phyloP scores from a whole-genome alignment of 1,140 invertebrate species.

The Pseudobourletiella spinata region DNA sequence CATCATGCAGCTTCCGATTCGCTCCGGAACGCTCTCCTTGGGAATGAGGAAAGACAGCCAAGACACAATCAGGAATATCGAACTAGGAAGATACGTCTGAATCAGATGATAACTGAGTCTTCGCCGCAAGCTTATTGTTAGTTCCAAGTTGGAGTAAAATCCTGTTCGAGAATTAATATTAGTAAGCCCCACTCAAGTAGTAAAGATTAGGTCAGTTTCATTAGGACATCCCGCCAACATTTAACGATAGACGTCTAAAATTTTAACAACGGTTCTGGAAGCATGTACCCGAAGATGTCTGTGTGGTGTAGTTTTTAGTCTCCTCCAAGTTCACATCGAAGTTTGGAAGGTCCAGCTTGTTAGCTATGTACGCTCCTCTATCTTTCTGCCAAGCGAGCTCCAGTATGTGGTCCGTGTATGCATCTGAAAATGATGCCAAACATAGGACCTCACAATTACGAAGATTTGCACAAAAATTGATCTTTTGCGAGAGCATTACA shows the following conservation, averaged over 20 bases:
- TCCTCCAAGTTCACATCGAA: slow-evolving; percentile 22
- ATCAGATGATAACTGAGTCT: slow-evolving; percentile 51
- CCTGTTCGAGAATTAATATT: not conserved
- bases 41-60: slow-evolving; percentile 58
- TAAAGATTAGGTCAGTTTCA: not conserved
- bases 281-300: slow-evolving; percentile 15
- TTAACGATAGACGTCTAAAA: not conserved
- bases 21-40: slow-evolving; percentile 52
- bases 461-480: not conserved
- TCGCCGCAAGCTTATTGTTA: slow-evolving; percentile 46
- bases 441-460: not conserved
- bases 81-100: slow-evolving; percentile 54
- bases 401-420: slow-evolving; percentile 14
- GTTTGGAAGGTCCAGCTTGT: slow-evolving; percentile 12
- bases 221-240: not conserved
- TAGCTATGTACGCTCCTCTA: slow-evolving; percentile 13
- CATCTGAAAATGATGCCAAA: slow-evolving; percentile 4
- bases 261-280: not conserved
- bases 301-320: slow-evolving; percentile 11
- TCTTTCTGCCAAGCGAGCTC: slow-evolving; percentile 18
- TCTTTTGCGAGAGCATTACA: slow-evolving; percentile 5
- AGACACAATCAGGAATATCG: slow-evolving; percentile 54
- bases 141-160: slow-evolving; percentile 18
- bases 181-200: not conserved
- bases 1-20: slow-evolving; percentile 51